Evolutionary conservation across 1,140 invertebrate species (phyloP).

Genomic region (Drosophila leontia): DNA sequence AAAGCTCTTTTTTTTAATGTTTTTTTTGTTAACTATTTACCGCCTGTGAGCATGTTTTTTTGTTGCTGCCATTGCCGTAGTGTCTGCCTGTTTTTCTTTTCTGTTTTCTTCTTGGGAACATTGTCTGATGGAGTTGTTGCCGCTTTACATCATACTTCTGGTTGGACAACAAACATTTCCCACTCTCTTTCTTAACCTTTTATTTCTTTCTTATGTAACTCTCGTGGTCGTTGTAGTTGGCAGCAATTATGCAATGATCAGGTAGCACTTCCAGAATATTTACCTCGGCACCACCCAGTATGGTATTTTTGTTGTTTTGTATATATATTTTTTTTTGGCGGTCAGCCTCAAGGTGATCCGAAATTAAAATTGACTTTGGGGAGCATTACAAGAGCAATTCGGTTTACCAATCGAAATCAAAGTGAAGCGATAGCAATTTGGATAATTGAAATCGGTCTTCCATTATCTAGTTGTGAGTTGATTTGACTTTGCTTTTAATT

Average conservation of each 20-base stretch:
- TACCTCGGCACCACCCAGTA: conserved; percentile 21
- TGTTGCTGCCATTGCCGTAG: conserved; percentile 54
- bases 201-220: conserved; percentile 62
- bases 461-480: conserved; percentile 32
- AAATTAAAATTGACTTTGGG: conserved; percentile 75
- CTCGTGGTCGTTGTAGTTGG: conserved; percentile 26
- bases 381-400: conserved; percentile 53
- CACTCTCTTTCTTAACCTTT: conserved; percentile 56
- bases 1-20: conserved; percentile 15
- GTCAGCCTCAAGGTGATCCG: conserved; percentile 61
- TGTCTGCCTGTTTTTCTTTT: conserved; percentile 22
- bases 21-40: conserved; percentile 46
- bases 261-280: conserved; percentile 55
- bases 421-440: conserved; percentile 51
- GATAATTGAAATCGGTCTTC: conserved; percentile 40
- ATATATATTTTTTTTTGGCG: not conserved
- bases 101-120: conserved; percentile 44
- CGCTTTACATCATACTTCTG: conserved; percentile 68
- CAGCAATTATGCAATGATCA: conserved; percentile 71
- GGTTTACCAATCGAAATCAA: conserved; percentile 51
- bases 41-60: conserved; percentile 46
- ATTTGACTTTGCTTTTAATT: conserved; percentile 52
- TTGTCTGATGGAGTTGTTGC: conserved; percentile 37
- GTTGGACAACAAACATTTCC: conserved; percentile 37
- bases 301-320: not conserved